phyloP scores from a whole-genome alignment of 1,140 invertebrate species.

The Hylyphantes graminicola region DNA sequence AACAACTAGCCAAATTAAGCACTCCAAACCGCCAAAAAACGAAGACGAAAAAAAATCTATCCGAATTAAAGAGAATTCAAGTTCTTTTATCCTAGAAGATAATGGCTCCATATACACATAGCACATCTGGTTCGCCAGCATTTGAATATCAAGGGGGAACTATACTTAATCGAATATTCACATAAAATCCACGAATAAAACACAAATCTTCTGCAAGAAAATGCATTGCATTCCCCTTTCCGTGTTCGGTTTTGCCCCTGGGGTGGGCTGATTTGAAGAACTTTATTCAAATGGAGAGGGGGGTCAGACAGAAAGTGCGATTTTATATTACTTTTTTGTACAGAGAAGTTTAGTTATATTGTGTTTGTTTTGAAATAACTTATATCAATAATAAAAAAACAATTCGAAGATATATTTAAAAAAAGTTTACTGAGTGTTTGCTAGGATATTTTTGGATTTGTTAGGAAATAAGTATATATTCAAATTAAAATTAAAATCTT shows the following conservation, averaged over 20 bases:
- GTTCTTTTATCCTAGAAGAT: conserved; percentile 1
- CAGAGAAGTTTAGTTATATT: too few relatives aligned
- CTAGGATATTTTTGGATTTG: too few relatives aligned
- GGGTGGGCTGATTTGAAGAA: conserved; percentile 19
- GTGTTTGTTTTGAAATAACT: too few relatives aligned
- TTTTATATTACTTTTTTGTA: too few relatives aligned
- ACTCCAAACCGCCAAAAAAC: neutral
- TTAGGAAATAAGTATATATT: too few relatives aligned
- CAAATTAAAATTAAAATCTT: too few relatives aligned
- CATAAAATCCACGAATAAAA: conserved; percentile 27
- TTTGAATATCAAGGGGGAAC: conserved; percentile 25
- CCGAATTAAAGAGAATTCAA: conserved; percentile 20
- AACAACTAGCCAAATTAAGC: too few relatives aligned
- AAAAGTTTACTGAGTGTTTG: too few relatives aligned
- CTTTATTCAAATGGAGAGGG: conserved; percentile 17
- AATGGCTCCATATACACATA: conserved; percentile 7
- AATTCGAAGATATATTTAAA: too few relatives aligned
- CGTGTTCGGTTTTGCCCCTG: neutral
- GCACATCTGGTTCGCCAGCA: conserved; percentile 4
- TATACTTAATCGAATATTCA: conserved; percentile 23
- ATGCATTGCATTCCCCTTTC: conserved; percentile 1
- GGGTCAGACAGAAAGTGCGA: conserved; percentile 8
- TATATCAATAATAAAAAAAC: too few relatives aligned
- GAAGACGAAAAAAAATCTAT: neutral
- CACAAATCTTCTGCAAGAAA: conserved; percentile 25